A percentile compares a stretch with the other conserved stretches of the same genome.
These are phyloP conservation scores for Halcyon malimbica DNA, from an alignment of 2,113 vertebrate genomes.

Conservation along the genomic window DNA sequence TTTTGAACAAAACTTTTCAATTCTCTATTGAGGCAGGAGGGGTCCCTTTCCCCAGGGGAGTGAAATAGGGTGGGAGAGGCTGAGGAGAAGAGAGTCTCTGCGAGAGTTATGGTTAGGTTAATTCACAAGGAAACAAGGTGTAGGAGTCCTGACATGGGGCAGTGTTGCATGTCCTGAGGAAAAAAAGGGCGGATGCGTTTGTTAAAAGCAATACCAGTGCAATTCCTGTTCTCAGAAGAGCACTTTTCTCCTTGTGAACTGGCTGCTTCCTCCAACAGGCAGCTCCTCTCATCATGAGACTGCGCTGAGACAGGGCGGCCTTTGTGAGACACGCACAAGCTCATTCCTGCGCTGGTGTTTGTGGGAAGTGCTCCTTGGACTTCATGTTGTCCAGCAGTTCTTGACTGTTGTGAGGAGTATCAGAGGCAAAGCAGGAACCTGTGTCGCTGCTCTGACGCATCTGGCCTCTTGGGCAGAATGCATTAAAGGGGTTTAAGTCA, in stretches of 20 bases:
- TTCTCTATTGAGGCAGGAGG: not conserved
- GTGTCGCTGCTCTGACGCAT: not conserved
- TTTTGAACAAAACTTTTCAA: not conserved
- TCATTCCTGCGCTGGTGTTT: not conserved
- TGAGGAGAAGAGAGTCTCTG: not conserved
- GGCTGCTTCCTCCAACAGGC: constrained; percentile 37
- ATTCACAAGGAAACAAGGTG: not conserved
- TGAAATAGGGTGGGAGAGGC: not conserved
- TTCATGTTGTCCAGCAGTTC: not conserved
- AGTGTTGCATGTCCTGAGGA: fast-evolving
- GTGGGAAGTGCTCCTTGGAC: not conserved
- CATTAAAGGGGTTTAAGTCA: not conserved
- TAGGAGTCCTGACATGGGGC: not conserved
- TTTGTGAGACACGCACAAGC: not conserved
- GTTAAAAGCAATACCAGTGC: not conserved
- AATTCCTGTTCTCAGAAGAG: constrained; percentile 18
- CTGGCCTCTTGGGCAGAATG: not conserved
- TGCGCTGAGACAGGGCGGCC: not conserved
- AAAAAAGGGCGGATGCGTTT: not conserved
- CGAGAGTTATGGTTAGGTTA: not conserved
- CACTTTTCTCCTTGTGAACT: constrained; percentile 7
- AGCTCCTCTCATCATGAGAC: not conserved
- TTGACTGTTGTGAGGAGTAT: not conserved
- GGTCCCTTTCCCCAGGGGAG: not conserved
- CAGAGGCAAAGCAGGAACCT: not conserved